Conservation (phyloP, 2,797 vertebrate species). For the Chiloscyllium punctatum region DNA sequence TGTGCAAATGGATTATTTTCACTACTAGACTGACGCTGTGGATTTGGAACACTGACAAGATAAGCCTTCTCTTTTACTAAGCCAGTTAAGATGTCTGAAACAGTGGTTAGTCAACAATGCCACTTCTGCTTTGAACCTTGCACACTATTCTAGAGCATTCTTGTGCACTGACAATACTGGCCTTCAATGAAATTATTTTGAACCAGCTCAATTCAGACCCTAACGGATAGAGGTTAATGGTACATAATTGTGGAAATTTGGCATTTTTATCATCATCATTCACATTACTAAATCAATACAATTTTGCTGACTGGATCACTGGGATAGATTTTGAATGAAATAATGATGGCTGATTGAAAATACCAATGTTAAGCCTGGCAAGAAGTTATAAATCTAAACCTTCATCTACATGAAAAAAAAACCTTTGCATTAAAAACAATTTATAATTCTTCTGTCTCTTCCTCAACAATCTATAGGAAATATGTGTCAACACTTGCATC, state of each 20-base stretch:
- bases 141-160: not conserved
- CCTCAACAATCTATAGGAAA: not conserved
- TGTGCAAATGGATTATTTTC: constrained; percentile 11
- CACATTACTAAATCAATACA: not conserved
- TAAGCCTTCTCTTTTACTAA: not conserved
- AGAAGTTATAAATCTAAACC: not conserved
- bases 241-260: not conserved
- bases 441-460: not conserved
- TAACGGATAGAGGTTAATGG: not conserved
- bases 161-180: not conserved
- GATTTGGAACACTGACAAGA: constrained; percentile 30
- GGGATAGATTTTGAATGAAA: not conserved
- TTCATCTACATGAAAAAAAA: not conserved
- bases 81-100: not conserved
- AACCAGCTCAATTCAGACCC: not conserved
- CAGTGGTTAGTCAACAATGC: not conserved
- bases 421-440: not conserved
- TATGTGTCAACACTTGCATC: not conserved
- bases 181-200: not conserved
- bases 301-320: not conserved
- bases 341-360: not conserved
- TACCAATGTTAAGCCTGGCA: not conserved
- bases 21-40: not conserved
- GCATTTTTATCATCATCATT: not conserved
- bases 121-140: not conserved